Evolutionary conservation across 2,888 invertebrate species (phyloP), one percentile per base, ranked within the genome.

Genomic region (Plebejus melissa): DNA sequence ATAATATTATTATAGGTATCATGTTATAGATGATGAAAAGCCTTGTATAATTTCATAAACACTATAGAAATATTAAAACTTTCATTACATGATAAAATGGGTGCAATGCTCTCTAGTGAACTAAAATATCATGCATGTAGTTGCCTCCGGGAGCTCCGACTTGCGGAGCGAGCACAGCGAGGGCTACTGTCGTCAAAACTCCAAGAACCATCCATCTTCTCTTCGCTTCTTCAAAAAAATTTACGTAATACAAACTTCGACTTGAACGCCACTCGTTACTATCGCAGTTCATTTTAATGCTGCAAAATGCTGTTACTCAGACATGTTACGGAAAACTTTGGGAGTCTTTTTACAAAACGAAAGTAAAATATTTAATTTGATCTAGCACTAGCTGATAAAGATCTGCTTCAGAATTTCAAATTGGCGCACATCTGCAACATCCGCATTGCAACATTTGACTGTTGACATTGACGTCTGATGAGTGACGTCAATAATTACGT

Each of bases 131-230:
- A 82, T 82, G 82, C 84, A 81, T 76, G 84, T 88, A 85, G 86
- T 91, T 92, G 91, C 91, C 92, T 93, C 90, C 90, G 75, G 86
- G 84, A 77, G 90, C 89, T 78, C 92, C 92, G 72, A 87, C 78
- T 7, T 80, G 82, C 70, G 91, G 90, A 76, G 86, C 82, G 74
- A 91, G 77, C 76, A 90, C 90, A 0, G 91, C 91, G 58, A 86
- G 78, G 69, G 85, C 80, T 74, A 90, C 84, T 0, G 86, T 84
- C 0, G 77, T 76, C 16, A 91, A 82, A 16, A 91, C 90, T 1
- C 90, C 91, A 7, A 82, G 78, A 76, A 88, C 85, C 82, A 88
- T 81, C 91, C 90, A 91, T 9, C 88, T 84, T 79, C 83, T 85
- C 74, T 81, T 84, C 76, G 84, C 77, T 82, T 86, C 87, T 54